Percentiles rank a stretch among this genome's conserved stretches.
phyloP scores from a whole-genome alignment of 2,113 vertebrate species.

The Drymodes brunneopygia region DNA sequence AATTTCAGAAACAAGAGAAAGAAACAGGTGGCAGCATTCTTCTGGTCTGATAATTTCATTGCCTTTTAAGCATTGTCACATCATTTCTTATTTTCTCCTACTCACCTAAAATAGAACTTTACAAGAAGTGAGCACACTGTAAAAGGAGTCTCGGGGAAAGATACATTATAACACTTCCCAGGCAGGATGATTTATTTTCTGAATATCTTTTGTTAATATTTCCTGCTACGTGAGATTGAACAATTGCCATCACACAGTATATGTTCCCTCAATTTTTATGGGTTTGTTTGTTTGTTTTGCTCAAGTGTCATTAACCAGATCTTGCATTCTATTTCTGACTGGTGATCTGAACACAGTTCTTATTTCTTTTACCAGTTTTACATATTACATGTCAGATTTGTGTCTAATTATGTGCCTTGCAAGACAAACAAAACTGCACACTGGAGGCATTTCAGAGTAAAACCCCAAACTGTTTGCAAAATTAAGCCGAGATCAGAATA shows the following conservation, averaged over 20 bases:
- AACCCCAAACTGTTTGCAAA: neutral
- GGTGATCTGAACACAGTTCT: neutral
- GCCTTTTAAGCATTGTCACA: neutral
- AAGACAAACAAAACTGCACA: neutral
- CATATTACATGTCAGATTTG: neutral
- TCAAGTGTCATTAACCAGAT: neutral
- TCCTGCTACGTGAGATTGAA: neutral
- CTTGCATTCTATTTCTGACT: neutral
- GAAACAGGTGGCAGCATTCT: neutral
- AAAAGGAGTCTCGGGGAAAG: neutral
- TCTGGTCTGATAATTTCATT: neutral
- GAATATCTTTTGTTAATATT: neutral
- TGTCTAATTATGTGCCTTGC: neutral
- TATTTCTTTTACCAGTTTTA: neutral
- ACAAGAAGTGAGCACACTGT: neutral
- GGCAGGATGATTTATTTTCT: neutral
- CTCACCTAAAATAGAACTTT: neutral
- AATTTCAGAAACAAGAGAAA: neutral
- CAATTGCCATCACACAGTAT: neutral
- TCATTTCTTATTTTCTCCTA: neutral
- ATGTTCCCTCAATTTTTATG: neutral
- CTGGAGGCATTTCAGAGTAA: neutral
- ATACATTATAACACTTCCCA: neutral
- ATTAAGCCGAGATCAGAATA: neutral
- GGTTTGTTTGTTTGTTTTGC: neutral